Percentiles rank a stretch among this genome's conserved stretches.
Evolutionary conservation across 2,797 vertebrate genomes (phyloP).

Genomic region (Oryzias sinensis): DNA sequence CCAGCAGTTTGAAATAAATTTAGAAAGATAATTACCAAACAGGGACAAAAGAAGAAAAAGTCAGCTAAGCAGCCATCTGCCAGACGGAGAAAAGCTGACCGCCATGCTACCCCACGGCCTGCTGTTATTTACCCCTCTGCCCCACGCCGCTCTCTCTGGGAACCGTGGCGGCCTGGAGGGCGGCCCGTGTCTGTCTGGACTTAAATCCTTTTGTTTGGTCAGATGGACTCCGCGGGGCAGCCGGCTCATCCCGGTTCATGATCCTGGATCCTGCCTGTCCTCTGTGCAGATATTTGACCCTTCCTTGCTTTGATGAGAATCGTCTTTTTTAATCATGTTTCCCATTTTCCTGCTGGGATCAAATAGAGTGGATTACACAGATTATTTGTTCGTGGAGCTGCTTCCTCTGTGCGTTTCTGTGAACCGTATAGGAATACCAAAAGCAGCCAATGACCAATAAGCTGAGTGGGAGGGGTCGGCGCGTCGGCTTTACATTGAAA

Average conservation of each 20-base stretch:
- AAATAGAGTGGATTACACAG: slow-evolving; percentile 50
- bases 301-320: slow-evolving; percentile 33
- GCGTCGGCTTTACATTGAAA: not conserved
- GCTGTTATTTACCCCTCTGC: slow-evolving; percentile 18
- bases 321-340: slow-evolving; percentile 6
- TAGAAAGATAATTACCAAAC: no score
- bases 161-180: slow-evolving; percentile 35
- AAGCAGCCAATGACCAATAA: no score
- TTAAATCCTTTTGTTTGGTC: slow-evolving; percentile 69
- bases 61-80: slow-evolving; percentile 22
- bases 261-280: slow-evolving; percentile 29
- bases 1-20: no score
- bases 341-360: slow-evolving; percentile 18
- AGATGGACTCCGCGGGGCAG: slow-evolving; percentile 63
- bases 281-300: slow-evolving; percentile 35
- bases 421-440: no score
- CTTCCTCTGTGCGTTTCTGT: not conserved
- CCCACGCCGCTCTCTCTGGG: slow-evolving; percentile 35
- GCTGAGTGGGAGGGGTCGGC: no score
- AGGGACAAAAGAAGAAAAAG: not conserved
- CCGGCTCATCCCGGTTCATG: slow-evolving; percentile 15
- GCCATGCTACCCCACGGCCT: slow-evolving; percentile 34
- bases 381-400: slow-evolving; percentile 25
- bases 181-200: slow-evolving; percentile 37
- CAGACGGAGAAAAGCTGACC: slow-evolving; percentile 11